These are phyloP conservation scores for Epicauta chinensis DNA, from an alignment of 1,140 invertebrate genomes.

Conservation along the genomic window DNA sequence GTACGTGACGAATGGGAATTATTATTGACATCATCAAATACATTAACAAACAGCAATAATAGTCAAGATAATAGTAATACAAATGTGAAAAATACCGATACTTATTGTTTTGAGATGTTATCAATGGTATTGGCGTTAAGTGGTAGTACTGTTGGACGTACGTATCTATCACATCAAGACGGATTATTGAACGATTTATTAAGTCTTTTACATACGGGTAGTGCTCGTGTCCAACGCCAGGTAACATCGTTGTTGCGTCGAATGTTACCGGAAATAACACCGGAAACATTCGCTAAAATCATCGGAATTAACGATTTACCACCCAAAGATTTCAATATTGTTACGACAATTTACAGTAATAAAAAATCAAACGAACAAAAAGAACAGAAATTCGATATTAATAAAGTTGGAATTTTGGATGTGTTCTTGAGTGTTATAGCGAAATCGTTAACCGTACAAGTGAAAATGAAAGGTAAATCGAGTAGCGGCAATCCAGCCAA, in stretches of 20 bases:
- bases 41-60: constrained; percentile 23
- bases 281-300: constrained; percentile 58
- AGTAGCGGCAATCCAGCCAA: constrained; percentile 50
- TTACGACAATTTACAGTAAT: constrained; percentile 45
- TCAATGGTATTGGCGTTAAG: constrained; percentile 92
- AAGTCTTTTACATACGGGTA: constrained; percentile 85
- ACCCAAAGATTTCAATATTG: constrained; percentile 71
- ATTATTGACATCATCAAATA: constrained; percentile 35
- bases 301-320: constrained; percentile 63
- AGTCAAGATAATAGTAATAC: constrained; percentile 44
- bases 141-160: constrained; percentile 82
- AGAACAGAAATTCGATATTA: constrained; percentile 54
- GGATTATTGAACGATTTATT: constrained; percentile 79
- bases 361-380: not conserved
- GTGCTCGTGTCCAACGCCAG: constrained; percentile 89
- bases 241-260: constrained; percentile 73
- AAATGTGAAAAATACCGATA: constrained; percentile 60
- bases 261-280: constrained; percentile 78
- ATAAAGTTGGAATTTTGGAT: constrained; percentile 65
- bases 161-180: constrained; percentile 84
- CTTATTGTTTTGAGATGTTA: constrained; percentile 96
- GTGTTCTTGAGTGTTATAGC: constrained; percentile 82
- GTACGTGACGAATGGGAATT: constrained; percentile 87
- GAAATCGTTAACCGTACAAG: constrained; percentile 80
- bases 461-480: constrained; percentile 66